Evolutionary conservation across 1,140 invertebrate genomes (phyloP), one percentile per base, ranked within the genome.

Genomic region (Pogonomyrmex californicus): DNA sequence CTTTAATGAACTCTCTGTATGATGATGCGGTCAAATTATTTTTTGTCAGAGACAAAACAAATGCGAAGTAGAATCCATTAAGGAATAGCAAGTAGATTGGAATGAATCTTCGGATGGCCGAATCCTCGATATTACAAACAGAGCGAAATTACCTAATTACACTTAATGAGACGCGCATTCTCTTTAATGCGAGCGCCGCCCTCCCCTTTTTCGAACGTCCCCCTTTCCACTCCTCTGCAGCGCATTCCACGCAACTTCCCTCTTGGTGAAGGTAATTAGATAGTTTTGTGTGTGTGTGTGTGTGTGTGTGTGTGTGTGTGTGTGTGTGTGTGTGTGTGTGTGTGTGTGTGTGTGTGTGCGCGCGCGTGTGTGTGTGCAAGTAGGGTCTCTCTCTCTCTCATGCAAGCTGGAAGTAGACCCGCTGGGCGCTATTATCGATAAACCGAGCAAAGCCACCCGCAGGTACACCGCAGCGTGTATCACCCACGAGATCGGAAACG

Each of bases 381-480:
- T 60, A 58, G 33, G 17, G 14, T n/a, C n/a, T n/a, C n/a, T n/a
- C n/a, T n/a, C n/a, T 87, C 75, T 87, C 66, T 58, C 85, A 60
- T 81, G 66, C 75, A 87, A 81, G 88, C 88, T 88, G 81, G 73
- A 86, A 86, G 44, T 75, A 71, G 63, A 60, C 81, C 88, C 36
- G 87, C 58, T 86, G 87, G 54, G 65, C 79, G 49, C 41, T 88
- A 88, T 88, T 89, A 88, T 88, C 73, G 77, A 71, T 65, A 73
- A 66, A 81, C 9, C 47, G 44, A 65, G 68, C 36, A 71, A 87
- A 75, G 56, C 87, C 81, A 90, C 88, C 90, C 87, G 88, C 88
- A 88, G 88, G 68, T 62, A 83, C 82, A 65, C 58, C 76, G 62
- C 56, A 41, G 47, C 30, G 56, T 75, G 33, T 56, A 65, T 86